phyloP scores from a whole-genome alignment of 1,140 invertebrate species.

The Solenopsis fugax region DNA sequence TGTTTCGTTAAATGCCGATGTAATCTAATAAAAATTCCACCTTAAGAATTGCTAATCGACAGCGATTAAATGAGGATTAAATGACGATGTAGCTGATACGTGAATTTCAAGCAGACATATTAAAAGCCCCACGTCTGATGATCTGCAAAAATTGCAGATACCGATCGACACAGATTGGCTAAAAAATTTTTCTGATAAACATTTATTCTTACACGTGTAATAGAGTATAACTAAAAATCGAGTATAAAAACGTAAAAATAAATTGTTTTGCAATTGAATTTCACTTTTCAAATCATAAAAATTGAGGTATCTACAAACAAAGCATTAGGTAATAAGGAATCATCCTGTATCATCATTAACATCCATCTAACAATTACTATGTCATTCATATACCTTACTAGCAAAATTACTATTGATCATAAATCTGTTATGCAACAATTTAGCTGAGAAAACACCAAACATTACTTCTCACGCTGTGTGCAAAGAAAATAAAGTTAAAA shows the following conservation, averaged over 20 bases:
- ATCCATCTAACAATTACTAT: not conserved
- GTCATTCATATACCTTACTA: not conserved
- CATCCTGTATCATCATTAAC: not conserved
- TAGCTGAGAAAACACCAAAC: not conserved
- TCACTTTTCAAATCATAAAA: conserved; percentile 2
- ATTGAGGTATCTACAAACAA: not conserved
- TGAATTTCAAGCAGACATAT: not conserved
- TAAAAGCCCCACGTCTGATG: too few relatives aligned
- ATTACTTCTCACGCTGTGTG: not conserved
- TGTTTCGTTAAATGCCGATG: not conserved
- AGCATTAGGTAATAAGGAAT: not conserved
- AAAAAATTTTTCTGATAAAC: not conserved
- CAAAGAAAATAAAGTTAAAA: too few relatives aligned
- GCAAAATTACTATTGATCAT: not conserved
- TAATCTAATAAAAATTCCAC: not conserved
- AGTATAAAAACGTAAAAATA: not conserved
- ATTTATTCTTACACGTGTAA: not conserved
- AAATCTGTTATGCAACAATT: conserved; percentile 18
- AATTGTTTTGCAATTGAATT: not conserved
- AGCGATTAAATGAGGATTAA: not conserved
- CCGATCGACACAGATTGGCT: not conserved
- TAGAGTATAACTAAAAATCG: too few relatives aligned
- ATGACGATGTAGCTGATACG: not conserved
- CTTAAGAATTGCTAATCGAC: not conserved
- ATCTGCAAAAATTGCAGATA: too few relatives aligned